These are phyloP conservation scores for Erpetoichthys calabaricus DNA, from an alignment of 2,797 vertebrate genomes.

Conservation along the genomic window DNA sequence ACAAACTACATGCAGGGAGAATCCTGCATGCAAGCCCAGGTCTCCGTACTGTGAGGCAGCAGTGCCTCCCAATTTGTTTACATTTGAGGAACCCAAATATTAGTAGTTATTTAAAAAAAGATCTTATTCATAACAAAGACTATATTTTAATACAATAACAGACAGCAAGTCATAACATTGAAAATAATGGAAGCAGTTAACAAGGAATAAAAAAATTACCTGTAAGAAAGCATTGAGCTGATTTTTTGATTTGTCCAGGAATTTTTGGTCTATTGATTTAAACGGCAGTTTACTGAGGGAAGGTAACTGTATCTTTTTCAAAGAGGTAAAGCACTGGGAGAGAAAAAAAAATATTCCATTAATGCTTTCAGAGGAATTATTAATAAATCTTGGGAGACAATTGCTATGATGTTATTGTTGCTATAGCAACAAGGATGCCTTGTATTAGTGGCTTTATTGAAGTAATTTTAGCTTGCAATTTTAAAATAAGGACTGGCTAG, in stretches of 20 bases:
- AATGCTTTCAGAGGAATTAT: background rate
- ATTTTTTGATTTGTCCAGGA: constrained; percentile 91
- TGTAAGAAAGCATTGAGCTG: constrained; percentile 91
- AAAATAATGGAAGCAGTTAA: no score
- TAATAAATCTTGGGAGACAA: background rate
- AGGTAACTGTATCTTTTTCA: constrained; percentile 94
- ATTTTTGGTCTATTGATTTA: constrained; percentile 96
- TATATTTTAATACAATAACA: no score
- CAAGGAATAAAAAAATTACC: constrained; percentile 43
- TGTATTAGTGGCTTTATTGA: background rate
- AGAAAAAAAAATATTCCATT: background rate
- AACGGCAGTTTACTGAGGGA: constrained; percentile 96
- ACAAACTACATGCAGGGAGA: no score
- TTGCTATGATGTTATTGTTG: constrained; percentile 16
- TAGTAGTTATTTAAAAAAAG: no score
- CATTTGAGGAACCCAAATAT: no score
- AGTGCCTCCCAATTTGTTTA: no score
- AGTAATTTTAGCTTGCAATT: background rate
- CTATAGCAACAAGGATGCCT: constrained; percentile 16
- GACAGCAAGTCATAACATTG: no score
- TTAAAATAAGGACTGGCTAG: constrained; percentile 2
- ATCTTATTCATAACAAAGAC: no score
- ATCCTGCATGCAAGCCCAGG: no score
- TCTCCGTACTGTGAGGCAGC: no score
- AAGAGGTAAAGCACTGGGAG: constrained; percentile 76